Evolutionary conservation across 1,140 invertebrate species (phyloP).

Genomic region (Stegodyphus dumicola): DNA sequence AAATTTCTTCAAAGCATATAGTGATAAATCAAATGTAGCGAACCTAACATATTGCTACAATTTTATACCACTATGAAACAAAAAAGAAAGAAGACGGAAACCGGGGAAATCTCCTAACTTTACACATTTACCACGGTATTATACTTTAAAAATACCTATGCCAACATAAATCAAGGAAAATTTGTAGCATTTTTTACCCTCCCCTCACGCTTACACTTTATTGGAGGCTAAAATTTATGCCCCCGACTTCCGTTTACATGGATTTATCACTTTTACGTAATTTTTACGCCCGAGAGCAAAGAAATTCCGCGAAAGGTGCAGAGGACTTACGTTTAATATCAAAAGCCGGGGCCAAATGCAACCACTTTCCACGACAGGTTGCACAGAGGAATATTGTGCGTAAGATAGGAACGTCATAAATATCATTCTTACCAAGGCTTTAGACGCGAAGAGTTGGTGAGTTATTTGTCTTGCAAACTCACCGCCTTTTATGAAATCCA

Average conservation of each 20-base stretch:
- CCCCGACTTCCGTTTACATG: slow-evolving; percentile 9
- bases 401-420: slow-evolving; percentile 25
- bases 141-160: slow-evolving; percentile 51
- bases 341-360: slow-evolving; percentile 9
- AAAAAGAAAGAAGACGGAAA: slow-evolving; percentile 12
- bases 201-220: slow-evolving; percentile 15
- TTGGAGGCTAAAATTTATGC: slow-evolving; percentile 43
- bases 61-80: slow-evolving; percentile 37
- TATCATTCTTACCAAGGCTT: slow-evolving; percentile 32
- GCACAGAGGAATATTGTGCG: not conserved
- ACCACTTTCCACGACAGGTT: slow-evolving; percentile 1
- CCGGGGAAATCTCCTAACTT: not conserved
- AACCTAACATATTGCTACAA: slow-evolving; percentile 12
- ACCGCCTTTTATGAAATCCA: slow-evolving; percentile 33
- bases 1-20: slow-evolving; percentile 39
- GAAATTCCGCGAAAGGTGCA: slow-evolving; percentile 13
- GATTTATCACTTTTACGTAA: slow-evolving; percentile 47
- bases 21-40: slow-evolving; percentile 14
- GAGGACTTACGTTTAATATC: slow-evolving; percentile 36
- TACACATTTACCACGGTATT: slow-evolving; percentile 46
- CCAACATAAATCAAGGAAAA: slow-evolving; percentile 41
- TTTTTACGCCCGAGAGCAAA: slow-evolving; percentile 33
- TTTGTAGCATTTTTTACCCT: slow-evolving; percentile 13
- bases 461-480: slow-evolving; percentile 34
- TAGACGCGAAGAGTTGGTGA: slow-evolving; percentile 12